Base-by-base conservation (phyloP, 2,113 vertebrate genomes). In the Ivindomyrus marchei region DNA sequence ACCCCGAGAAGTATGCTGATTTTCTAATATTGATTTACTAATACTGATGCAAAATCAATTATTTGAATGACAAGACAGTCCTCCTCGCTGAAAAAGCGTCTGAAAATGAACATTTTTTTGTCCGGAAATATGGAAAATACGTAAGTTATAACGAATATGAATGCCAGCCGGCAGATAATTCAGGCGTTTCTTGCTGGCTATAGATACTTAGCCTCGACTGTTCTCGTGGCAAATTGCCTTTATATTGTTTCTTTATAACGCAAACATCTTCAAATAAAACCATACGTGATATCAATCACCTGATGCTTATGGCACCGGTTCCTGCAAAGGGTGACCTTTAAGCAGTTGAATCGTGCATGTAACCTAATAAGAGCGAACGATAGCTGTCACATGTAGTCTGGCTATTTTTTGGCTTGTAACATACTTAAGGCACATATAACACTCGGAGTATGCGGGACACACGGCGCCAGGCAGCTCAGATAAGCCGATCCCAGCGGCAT, bases 401-500 rank as follows among this genome's bases (percentile, higher is more conserved):
- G 15, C 6, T n/a, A 17, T 85, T 11, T 56, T 83, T 39, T 50
- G n/a, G 56, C 56, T 27, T 80, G 74, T 70, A n/a, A 39, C 50
- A 49, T n/a, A 50, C n/a, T 49, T 24, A n/a, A 27, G 24, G 45
- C 84, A n/a, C 4, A 86, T 6, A 31, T 3, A 47, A n/a, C 47
- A 21, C 45, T 27, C 45, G 21, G 9, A 50, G 84, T 45, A n/a
- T 85, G 19, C 46, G 19, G 21, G 39, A 24, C 36, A 53, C 53
- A 46, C 53, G 52, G n/a, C 74, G 21, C 36, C 36, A n/a, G 49
- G 50, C 19, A 8, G 27, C 47, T 83, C 70, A 39, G 45, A n/a
- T 3, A 49, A 93, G 90, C 92, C 94, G 93, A 91, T 89, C 90
- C 70, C 90, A 56, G 74, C 88, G 91, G 91, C 80, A 52, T 53